phyloP scores from a whole-genome alignment of 1,140 invertebrate species.

The Drosophila sp. region DNA sequence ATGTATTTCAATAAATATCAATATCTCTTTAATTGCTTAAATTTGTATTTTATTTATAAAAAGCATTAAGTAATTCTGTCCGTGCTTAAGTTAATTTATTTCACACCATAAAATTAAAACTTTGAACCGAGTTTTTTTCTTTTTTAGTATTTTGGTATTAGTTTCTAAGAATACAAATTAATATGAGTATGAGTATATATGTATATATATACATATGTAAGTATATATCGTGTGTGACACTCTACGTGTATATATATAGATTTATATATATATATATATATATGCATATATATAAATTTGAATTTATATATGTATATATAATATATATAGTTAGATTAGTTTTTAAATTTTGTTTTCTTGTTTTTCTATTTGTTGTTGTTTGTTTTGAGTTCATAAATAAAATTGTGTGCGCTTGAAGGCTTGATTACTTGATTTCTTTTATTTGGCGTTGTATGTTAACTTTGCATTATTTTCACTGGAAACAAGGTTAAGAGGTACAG shows the following conservation, averaged over 20 bases:
- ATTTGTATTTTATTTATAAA: conserved; percentile 58
- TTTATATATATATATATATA: conserved; percentile 28
- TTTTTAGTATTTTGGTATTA: conserved; percentile 76
- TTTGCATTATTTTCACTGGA: conserved; percentile 82
- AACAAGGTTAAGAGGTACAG: conserved; percentile 79
- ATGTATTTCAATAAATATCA: conserved; percentile 75
- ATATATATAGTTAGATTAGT: conserved; percentile 27
- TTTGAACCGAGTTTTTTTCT: conserved; percentile 49
- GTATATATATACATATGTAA: conserved; percentile 33
- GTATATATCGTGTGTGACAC: conserved; percentile 33
- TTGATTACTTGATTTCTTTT: conserved; percentile 61
- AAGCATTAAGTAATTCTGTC: conserved; percentile 79
- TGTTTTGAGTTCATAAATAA: conserved; percentile 65
- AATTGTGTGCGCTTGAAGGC: conserved; percentile 60
- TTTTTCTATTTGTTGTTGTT: conserved; percentile 23
- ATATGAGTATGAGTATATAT: conserved; percentile 65
- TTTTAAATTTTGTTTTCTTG: conserved; percentile 21
- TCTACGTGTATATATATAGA: conserved; percentile 34
- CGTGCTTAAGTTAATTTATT: conserved; percentile 69
- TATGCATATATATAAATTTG: conserved; percentile 45
- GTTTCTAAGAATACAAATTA: conserved; percentile 76
- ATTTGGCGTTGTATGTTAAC: conserved; percentile 82
- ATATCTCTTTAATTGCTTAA: conserved; percentile 63
- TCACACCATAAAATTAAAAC: conserved; percentile 69
- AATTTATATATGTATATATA: conserved; percentile 19